Base-by-base conservation (phyloP, 2,113 vertebrate genomes). In the Phodopus roborovskii region DNA sequence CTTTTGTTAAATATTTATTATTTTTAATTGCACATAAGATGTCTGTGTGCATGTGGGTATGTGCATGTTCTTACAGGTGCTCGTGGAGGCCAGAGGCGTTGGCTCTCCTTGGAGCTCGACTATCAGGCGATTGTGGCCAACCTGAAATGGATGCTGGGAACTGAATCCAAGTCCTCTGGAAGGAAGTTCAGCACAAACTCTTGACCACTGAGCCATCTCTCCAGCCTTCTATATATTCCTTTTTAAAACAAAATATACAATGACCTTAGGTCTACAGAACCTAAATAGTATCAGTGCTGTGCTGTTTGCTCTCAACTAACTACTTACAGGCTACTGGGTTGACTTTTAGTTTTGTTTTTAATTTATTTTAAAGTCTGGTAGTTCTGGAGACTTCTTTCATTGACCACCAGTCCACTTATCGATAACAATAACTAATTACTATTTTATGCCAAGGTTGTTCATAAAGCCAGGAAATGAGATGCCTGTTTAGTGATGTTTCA, bases 291-390 rank as follows among this genome's bases (percentile, higher is more conserved):
- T 89, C 15, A 66, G 0, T 81, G 1, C 39, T 93, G 22, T 66
- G 78, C 7, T 62, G 74, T 88, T 81, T 30, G 77, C n/a, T 71
- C 68, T 58, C 4, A 48, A 5, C 78, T 94, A 60, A 50, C 36
- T 70, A 19, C 48, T 74, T 86, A 33, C 68, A 62, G 92, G 39
- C 33, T 62, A 78, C 70, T n/a, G 0, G 87, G 12, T 53, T 96
- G 42, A 75, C 50, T 50, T 95, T 90, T 58, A 91, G 6, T 82
- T 95, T 77, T 13, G 73, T 77, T 86, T 95, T 75, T 3, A 13
- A 85, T 53, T 88, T 77, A 91, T 66, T 66, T 96, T 96, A 45
- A 70, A 86, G 48, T 93, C 74, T n/a, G 79, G 42, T 79, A 11
- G 20, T 95, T 68, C 45, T 93, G 68, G 9, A 94, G 48, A 79